Percentiles rank a stretch among this genome's conserved stretches.
These are phyloP conservation scores for Leptothorax acervorum DNA, from an alignment of 2,888 invertebrate species.

Conservation along the genomic window DNA sequence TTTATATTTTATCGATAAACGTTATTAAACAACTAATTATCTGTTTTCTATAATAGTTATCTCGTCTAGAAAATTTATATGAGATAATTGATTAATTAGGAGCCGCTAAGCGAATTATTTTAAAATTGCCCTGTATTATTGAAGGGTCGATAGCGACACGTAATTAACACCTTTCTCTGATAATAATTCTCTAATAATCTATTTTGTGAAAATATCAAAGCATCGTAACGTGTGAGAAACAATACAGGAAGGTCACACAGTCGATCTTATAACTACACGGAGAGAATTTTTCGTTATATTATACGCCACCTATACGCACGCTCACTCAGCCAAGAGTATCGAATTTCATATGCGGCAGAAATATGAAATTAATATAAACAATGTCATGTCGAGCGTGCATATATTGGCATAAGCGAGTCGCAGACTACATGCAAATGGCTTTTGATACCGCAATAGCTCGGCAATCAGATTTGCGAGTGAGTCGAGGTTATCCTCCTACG, in stretches of 20 bases:
- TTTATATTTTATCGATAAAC: not conserved
- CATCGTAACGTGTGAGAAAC: not conserved
- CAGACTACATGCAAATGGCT: constrained; percentile 73
- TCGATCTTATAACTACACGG: not conserved
- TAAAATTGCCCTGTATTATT: not conserved
- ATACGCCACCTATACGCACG: not conserved
- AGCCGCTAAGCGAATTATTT: not conserved
- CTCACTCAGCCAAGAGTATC: constrained; percentile 3
- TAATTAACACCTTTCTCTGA: not conserved
- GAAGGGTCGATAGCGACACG: not conserved
- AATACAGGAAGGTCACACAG: constrained; percentile 10
- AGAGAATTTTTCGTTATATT: too few species aligned
- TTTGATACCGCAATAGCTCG: constrained; percentile 67
- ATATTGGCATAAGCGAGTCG: constrained; percentile 59
- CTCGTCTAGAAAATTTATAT: not conserved
- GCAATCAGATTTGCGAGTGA: constrained; percentile 71
- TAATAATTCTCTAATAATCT: not conserved
- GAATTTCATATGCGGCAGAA: constrained; percentile 35
- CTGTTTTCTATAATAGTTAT: not conserved
- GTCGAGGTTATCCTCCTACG: constrained; percentile 65
- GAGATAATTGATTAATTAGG: not conserved
- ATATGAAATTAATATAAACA: constrained; percentile 69
- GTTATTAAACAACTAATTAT: not conserved
- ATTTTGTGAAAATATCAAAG: constrained; percentile 7
- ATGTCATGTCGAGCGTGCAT: constrained; percentile 19